phyloP scores from a whole-genome alignment of 1,140 invertebrate species.

The Chionoecetes opilio region DNA sequence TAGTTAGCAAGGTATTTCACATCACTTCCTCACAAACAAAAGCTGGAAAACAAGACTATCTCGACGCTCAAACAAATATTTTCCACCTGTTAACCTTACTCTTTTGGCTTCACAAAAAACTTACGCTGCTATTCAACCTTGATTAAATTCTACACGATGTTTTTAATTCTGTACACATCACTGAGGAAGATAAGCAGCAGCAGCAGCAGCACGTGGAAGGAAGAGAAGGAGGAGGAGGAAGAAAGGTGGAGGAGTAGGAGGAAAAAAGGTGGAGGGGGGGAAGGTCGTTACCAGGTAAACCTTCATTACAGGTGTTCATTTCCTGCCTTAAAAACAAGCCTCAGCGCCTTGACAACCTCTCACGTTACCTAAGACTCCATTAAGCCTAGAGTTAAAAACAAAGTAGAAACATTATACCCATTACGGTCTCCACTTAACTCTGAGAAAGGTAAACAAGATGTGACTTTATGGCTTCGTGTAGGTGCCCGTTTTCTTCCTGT shows the following conservation, averaged over 20 bases:
- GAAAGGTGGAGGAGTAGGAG: neutral
- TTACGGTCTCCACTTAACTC: neutral
- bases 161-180: neutral
- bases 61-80: neutral
- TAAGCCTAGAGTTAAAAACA: neutral
- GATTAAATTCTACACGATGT: neutral
- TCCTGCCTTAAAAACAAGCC: neutral
- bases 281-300: neutral
- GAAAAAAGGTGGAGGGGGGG: too few species aligned
- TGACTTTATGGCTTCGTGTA: neutral
- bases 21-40: neutral
- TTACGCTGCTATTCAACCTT: too few species aligned
- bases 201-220: neutral
- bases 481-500: neutral
- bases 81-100: neutral
- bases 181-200: too few species aligned
- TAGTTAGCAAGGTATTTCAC: neutral
- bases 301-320: slow-evolving; percentile 29
- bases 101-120: too few species aligned
- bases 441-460: slow-evolving; percentile 27
- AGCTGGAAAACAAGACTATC: neutral
- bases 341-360: neutral
- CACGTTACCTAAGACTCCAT: slow-evolving; percentile 9
- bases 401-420: slow-evolving; percentile 1
- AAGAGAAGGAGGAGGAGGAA: neutral